Evolutionary conservation across 1,140 invertebrate genomes (phyloP).

Genomic region (Ctenoplectra terminalis): DNA sequence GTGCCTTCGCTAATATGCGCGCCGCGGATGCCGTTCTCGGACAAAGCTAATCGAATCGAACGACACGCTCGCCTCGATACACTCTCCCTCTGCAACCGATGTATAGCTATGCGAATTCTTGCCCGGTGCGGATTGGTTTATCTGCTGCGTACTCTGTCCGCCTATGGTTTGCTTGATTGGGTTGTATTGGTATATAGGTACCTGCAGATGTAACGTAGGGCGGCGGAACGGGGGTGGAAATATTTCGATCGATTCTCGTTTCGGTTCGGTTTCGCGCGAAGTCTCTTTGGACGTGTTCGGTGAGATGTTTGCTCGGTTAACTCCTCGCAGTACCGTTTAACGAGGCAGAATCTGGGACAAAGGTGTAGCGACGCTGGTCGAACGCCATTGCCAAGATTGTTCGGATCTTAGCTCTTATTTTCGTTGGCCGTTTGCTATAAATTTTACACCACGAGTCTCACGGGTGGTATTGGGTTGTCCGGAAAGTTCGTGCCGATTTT

Average conservation of each 20-base stretch:
- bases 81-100: constrained; percentile 1
- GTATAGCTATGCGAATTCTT: constrained; percentile 33
- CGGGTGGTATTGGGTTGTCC: too few species aligned
- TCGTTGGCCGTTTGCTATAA: too few species aligned
- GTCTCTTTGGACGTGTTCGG: neutral
- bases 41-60: constrained; percentile 71
- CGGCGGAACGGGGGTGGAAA: neutral
- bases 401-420: too few species aligned
- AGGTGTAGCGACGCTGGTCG: too few species aligned
- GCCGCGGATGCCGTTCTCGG: constrained; percentile 62
- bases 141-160: too few species aligned
- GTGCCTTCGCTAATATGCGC: constrained; percentile 70
- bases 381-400: too few species aligned
- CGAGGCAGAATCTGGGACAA: too few species aligned
- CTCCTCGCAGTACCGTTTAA: too few species aligned
- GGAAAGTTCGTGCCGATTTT: too few species aligned
- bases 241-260: neutral
- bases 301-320: too few species aligned
- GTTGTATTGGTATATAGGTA: neutral
- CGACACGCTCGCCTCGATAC: constrained; percentile 60
- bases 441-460: too few species aligned
- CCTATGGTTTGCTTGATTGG: neutral
- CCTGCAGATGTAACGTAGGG: neutral
- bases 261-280: neutral
- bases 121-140: too few species aligned